A percentile compares a stretch with the other conserved stretches of the same genome.
Evolutionary conservation across 64 coral and sea anemone genomes (phyloP).

Genomic region (Exaiptasia diaphana): DNA sequence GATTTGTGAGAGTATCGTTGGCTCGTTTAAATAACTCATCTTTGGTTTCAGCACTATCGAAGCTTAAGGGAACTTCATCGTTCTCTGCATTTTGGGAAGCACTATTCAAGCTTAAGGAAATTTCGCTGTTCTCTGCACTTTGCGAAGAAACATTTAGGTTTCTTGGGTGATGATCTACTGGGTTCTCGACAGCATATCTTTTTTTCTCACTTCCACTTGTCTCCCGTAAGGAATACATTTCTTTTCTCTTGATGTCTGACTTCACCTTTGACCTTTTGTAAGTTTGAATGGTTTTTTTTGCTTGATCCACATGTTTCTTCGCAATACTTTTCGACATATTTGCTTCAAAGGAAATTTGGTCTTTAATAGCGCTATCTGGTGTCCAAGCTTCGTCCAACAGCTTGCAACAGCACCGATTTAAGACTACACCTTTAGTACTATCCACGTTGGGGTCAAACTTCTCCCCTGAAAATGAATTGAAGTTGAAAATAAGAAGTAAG

Average conservation of each 20-base stretch:
- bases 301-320: not conserved
- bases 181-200: not conserved
- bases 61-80: no score
- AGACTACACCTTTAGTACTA: not conserved
- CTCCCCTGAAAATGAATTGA: not conserved
- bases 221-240: not conserved
- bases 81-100: no score
- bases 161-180: not conserved
- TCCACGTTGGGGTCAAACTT: not conserved
- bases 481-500: no score
- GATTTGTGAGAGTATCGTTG: not conserved
- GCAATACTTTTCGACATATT: not conserved
- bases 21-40: not conserved
- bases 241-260: no score
- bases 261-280: no score
- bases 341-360: not conserved
- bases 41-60: no score
- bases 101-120: not conserved
- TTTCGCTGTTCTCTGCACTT: not conserved
- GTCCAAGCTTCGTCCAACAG: not conserved
- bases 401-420: not conserved
- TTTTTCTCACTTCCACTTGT: no score
- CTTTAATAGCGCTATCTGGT: not conserved
- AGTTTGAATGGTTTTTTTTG: not conserved
- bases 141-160: not conserved